Conservation (phyloP, 2,113 vertebrate species). For the Anseranas semipalmata region DNA sequence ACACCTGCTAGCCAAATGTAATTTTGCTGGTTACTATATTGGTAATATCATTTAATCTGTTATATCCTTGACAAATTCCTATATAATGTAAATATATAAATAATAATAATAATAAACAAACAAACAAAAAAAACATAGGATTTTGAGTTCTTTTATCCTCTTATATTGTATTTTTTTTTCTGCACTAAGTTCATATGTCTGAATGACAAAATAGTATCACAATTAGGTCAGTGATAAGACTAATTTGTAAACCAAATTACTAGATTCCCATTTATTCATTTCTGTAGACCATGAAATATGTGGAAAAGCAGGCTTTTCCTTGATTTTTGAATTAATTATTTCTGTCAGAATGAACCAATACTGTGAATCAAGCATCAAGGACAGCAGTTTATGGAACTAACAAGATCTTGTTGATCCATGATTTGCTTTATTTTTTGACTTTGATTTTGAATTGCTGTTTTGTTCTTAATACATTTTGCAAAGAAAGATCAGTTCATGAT, state of each 20-base stretch:
- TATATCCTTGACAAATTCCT: not conserved
- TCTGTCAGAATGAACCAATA: not conserved
- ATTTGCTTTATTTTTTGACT: not conserved
- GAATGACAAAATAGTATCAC: not conserved
- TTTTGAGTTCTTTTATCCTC: not conserved
- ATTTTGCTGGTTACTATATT: not conserved
- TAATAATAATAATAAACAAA: not conserved
- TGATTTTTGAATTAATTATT: not conserved
- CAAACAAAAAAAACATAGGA: not conserved
- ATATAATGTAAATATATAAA: not conserved
- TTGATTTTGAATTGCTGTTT: not conserved
- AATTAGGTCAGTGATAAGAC: not conserved
- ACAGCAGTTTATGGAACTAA: not conserved
- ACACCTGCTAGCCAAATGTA: not conserved
- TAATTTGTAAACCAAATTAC: not conserved
- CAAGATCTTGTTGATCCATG: not conserved
- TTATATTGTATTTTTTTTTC: not conserved
- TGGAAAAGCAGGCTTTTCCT: not conserved
- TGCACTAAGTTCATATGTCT: not conserved
- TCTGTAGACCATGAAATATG: not conserved
- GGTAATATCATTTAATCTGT: not conserved
- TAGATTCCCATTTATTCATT: not conserved
- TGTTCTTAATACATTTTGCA: not conserved
- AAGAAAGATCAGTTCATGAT: not conserved
- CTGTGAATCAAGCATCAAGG: not conserved